Evolutionary conservation across 2,888 invertebrate species (phyloP), one percentile per base, ranked within the genome.

Genomic region (Dusona sp.): DNA sequence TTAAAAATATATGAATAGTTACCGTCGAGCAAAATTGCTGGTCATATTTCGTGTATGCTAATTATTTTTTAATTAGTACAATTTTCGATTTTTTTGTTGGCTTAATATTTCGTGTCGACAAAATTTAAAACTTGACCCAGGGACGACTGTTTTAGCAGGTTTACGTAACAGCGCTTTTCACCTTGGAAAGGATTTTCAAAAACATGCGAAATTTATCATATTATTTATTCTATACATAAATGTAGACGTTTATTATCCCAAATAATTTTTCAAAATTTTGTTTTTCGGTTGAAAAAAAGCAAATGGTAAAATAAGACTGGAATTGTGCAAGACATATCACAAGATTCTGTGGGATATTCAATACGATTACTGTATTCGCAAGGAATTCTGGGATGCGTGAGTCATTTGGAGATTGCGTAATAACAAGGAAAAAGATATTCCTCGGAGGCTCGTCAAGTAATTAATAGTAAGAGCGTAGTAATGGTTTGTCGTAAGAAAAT

Each of bases 371-470:
- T 25, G 19, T 29, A 25, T 2, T 3, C 1, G 6, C 25, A 42
- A 29, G 33, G 54, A 36, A 36, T 42, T 7, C 36, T 13, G 36
- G 13, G 36, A n/a, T 51, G 16, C 54, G 36, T 54, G 51, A n/a
- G 33, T 51, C 72, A 73, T 72, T 36, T 9, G 11, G 1, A n/a
- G 4, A 36, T 36, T 54, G 16, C 72, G 33, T 9, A 36, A 54
- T 36, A 9, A 54, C 36, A 13, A 73, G 54, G n/a, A 72, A 33
- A 54, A 38, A 54, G 13, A 36, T 13, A 29, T 33, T 51, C 3
- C 13, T 36, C n/a, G 72, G 72, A 36, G 36, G 72, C 72, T 73
- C 51, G 72, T 54, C 54, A 22, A 36, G n/a, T 19, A n/a, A 36
- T 73, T 22, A 22, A 22, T 33, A 36, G 72, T 33, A 8, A 57